phyloP scores from a whole-genome alignment of 2,113 vertebrate species.

The Natator depressus region DNA sequence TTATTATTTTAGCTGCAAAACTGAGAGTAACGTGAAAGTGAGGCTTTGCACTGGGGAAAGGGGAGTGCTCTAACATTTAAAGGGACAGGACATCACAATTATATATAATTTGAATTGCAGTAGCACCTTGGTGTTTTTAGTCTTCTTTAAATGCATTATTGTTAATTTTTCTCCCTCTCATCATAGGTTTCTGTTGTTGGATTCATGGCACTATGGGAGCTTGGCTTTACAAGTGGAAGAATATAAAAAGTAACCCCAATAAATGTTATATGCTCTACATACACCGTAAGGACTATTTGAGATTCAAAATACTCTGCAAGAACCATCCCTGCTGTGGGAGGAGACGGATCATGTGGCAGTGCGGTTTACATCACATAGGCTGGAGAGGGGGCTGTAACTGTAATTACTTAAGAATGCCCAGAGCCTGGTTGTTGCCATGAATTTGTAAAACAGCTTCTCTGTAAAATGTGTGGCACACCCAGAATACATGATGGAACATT shows the following conservation, averaged over 20 bases:
- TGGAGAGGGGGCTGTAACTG: neutral
- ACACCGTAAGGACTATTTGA: neutral
- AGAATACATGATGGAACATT: neutral
- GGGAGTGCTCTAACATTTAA: neutral
- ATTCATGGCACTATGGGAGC: neutral
- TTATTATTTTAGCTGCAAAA: neutral
- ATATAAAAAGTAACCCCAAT: neutral
- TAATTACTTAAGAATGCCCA: neutral
- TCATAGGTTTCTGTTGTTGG: neutral
- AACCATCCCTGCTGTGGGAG: neutral
- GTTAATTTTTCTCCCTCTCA: neutral
- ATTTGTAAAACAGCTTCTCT: neutral
- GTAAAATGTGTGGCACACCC: neutral
- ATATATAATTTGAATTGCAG: neutral
- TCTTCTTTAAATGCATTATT: neutral
- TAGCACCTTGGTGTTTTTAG: neutral
- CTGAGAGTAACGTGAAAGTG: neutral
- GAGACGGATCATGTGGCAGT: neutral
- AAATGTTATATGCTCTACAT: neutral
- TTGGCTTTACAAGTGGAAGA: neutral
- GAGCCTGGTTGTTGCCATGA: neutral
- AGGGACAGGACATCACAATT: neutral
- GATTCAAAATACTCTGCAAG: neutral
- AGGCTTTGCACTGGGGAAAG: neutral
- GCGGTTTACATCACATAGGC: neutral